Evolutionary conservation across 2,888 invertebrate species (phyloP), one percentile per base, ranked within the genome.

Genomic region (Neoascia interrupta): DNA sequence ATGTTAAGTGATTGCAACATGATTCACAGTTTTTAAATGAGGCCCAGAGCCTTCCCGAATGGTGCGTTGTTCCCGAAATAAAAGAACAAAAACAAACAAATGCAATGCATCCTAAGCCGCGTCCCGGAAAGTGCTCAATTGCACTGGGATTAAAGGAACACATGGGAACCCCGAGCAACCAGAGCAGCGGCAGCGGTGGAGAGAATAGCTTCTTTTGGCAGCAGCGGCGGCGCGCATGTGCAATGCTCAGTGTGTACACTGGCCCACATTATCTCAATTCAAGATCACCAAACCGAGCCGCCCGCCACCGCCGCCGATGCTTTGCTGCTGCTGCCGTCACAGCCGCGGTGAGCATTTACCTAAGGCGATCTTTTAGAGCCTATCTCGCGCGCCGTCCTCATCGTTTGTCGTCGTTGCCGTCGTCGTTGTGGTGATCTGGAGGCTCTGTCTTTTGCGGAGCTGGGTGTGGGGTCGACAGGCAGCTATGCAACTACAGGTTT

Each of bases 401-500:
- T 68, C 66, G 54, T 66, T 56, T 66, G 66, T 49, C 49, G 61
- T 37, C 23, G 47, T 47, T 23, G 34, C 41, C 21, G 34, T 49
- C n/a, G n/a, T 28, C 21, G 63, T 63, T 16, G 61, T 51, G 39
- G 10, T 39, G 43, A 47, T 34, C 41, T 18, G 26, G 58, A 47
- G 61, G 56, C 74, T 63, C 53, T 80, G 11, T 43, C 15, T 41
- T 28, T 34, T 16, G 41, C 5, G 34, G 83, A 82, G 82, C 81
- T 82, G 82, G 83, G 81, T 82, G 79, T 79, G 79, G 83, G 82
- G 83, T 82, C 83, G 82, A 83, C 84, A 85, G 84, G 84, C 85
- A 84, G 83, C 82, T 80, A 80, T 69, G 84, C 85, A 84, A 82
- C 82, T 80, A 80, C 74, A 74, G 85, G 84, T 84, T 85, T 85